These are phyloP conservation scores for Tromatobia lineatoria DNA, from an alignment of 2,888 invertebrate genomes.

Conservation along the genomic window DNA sequence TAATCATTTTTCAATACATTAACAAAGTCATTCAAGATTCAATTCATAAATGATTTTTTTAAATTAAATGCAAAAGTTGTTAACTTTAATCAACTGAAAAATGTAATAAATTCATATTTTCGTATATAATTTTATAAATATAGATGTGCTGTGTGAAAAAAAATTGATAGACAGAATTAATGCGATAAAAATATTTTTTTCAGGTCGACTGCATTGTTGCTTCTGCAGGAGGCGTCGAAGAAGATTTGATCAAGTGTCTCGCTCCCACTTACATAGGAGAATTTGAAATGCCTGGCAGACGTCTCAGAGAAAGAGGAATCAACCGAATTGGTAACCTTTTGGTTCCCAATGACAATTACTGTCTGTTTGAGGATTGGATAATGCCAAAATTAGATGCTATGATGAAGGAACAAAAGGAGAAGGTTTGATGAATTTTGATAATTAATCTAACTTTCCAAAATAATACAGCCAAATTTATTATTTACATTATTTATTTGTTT, in stretches of 20 bases:
- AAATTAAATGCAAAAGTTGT: too few relatives aligned
- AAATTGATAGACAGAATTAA: background rate
- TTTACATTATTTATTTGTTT: too few relatives aligned
- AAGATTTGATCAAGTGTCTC: constrained; percentile 99
- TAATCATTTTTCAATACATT: background rate
- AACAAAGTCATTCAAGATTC: too few relatives aligned
- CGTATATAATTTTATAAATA: too few relatives aligned
- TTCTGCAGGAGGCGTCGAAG: constrained; percentile 99
- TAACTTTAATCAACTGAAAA: too few relatives aligned
- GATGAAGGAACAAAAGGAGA: constrained; percentile 93
- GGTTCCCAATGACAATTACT: constrained; percentile 99
- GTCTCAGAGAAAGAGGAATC: constrained; percentile 93
- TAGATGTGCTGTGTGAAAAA: background rate
- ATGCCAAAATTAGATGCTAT: constrained; percentile 97
- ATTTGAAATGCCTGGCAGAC: constrained; percentile 92
- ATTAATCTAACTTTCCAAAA: background rate
- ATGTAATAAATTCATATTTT: too few relatives aligned
- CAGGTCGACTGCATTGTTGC: constrained; percentile 98
- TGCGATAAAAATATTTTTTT: constrained; percentile 52
- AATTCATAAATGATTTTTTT: background rate
- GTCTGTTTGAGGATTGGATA: constrained; percentile 98
- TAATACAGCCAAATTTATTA: too few relatives aligned
- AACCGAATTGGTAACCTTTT: constrained; percentile 97
- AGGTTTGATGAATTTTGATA: constrained; percentile 80
- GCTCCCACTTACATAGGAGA: constrained; percentile 97